Conservation (phyloP, 2,888 invertebrate species). For the Eurytoma adleriae region DNA sequence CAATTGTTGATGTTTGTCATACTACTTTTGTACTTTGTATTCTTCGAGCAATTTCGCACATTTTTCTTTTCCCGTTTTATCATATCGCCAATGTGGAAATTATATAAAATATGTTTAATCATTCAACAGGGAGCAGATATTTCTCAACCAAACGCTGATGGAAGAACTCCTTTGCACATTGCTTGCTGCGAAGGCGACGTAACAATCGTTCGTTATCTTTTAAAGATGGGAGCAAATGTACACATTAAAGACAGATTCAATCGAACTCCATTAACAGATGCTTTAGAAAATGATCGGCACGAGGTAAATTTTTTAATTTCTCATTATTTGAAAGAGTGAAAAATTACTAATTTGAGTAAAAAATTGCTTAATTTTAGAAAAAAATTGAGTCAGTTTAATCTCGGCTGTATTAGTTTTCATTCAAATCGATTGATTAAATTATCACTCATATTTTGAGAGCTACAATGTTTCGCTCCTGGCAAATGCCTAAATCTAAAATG, state of each 20-base stretch:
- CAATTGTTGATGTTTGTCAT: background rate
- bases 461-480: too few species aligned
- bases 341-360: too few species aligned
- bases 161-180: constrained; percentile 88
- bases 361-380: background rate
- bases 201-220: constrained; percentile 83
- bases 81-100: background rate
- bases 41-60: background rate
- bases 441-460: too few species aligned
- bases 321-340: background rate
- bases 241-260: constrained; percentile 86
- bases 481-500: too few species aligned
- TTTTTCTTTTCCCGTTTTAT: too few species aligned
- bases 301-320: constrained; percentile 68
- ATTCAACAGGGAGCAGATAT: constrained; percentile 84
- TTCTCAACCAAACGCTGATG: constrained; percentile 84
- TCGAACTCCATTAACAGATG: constrained; percentile 84
- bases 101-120: background rate
- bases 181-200: constrained; percentile 85
- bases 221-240: constrained; percentile 89
- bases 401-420: background rate
- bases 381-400: background rate
- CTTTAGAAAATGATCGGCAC: constrained; percentile 81
- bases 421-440: too few species aligned
- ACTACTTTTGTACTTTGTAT: background rate